These are phyloP conservation scores for Aegotheles bennettii DNA, from an alignment of 2,113 vertebrate species.

Conservation along the genomic window DNA sequence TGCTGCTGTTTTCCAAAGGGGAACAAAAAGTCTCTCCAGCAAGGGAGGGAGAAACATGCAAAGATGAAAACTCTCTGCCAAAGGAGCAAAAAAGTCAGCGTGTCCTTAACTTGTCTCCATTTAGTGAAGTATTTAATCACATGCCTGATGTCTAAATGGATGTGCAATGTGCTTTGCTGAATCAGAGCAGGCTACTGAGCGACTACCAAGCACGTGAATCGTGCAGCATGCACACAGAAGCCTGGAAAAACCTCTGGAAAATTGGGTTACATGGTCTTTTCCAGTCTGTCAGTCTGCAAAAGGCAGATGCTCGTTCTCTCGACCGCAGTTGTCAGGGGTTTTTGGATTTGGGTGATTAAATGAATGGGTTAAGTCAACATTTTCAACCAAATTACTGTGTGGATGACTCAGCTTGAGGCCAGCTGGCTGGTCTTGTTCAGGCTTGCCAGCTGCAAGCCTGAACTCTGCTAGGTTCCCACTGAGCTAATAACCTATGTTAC, in stretches of 20 bases:
- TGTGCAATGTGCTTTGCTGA: background rate
- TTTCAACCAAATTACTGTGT: background rate
- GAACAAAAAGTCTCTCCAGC: background rate
- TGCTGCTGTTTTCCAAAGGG: background rate
- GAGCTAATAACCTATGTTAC: background rate
- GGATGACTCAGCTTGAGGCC: constrained; percentile 4
- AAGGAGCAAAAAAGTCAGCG: background rate
- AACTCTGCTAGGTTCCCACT: background rate
- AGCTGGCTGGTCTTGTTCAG: constrained; percentile 32
- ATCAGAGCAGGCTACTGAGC: background rate
- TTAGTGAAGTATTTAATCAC: background rate
- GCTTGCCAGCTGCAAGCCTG: constrained; percentile 48
- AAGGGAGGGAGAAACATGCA: background rate
- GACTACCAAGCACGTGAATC: background rate
- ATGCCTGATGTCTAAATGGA: background rate
- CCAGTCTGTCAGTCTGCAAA: background rate
- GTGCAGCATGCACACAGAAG: background rate
- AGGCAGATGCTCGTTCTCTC: background rate
- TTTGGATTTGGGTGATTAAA: background rate
- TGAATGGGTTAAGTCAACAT: constrained; percentile 1
- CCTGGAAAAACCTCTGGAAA: background rate
- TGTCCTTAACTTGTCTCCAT: background rate
- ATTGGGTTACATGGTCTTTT: background rate
- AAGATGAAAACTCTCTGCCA: background rate
- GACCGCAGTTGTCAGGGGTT: background rate